Evolutionary conservation across 2,797 vertebrate genomes (phyloP), one percentile per base, ranked within the genome.

Genomic region (Aeoliscus strigatus): DNA sequence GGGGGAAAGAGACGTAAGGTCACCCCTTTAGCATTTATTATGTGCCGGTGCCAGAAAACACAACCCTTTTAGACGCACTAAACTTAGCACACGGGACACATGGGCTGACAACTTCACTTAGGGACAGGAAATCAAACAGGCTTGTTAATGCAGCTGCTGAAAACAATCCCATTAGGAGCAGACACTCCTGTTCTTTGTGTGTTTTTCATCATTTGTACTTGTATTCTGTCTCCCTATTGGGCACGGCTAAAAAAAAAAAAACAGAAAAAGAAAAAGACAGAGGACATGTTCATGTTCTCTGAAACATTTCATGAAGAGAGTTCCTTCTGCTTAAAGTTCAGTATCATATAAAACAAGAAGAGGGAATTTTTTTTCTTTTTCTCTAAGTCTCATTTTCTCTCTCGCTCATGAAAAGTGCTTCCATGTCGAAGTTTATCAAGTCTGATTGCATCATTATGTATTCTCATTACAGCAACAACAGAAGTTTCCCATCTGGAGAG

Each of bases 101-200:
- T 58, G 73, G 83, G 58, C 69, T 77, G 81, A 84, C 79, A 75
- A 66, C 78, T 83, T 81, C 78, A 77, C 81, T 64, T 69, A 54
- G 75, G 79, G 75, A 58, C 38, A 33, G 66, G 70, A 75, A 80
- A 78, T 86, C 81, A 82, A 77, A 77, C 73, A 61, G 67, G 55
- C 59, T 75, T 84, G 81, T 86, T 85, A 85, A 86, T 78, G 79
- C 82, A 86, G 85, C 81, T 86, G 86, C 76, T 79, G 81, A 82
- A 79, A 82, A 78, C 61, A 52, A 51, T 59, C 75, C 83, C 77
- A 72, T 75, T 65, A 75, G 79, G 68, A 64, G 38, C 66, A 66
- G 70, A 77, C 82, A 59, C 55, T 83, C 72, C 58, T 69, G 10
- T 57, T 50, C 57, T 59, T 55, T 80, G 68, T 80, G 81, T 75